Percentiles rank a stretch among this genome's conserved stretches.
Conservation (phyloP, 2,113 vertebrate genomes). For the Coracopsis vasa region DNA sequence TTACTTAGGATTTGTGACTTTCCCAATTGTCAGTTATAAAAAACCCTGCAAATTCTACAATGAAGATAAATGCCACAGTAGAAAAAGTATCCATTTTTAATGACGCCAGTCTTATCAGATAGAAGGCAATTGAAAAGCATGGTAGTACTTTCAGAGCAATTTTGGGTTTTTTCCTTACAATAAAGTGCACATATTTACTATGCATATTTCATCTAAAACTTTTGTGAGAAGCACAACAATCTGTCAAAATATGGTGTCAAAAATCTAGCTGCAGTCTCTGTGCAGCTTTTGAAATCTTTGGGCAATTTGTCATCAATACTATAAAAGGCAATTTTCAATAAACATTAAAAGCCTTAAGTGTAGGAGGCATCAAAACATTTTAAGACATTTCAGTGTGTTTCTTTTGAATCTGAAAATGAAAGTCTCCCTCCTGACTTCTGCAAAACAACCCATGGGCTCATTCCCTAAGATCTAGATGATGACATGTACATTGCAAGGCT, state of each 20-base stretch:
- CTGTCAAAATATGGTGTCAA: conserved; percentile 24
- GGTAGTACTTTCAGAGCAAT: not conserved
- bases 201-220: conserved; percentile 41
- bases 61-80: conserved; percentile 1
- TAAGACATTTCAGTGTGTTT: not conserved
- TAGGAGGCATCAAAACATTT: not conserved
- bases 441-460: not conserved
- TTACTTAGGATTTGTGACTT: conserved; percentile 7
- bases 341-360: conserved; percentile 34
- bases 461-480: not conserved
- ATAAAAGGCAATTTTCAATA: conserved; percentile 34
- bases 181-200: conserved; percentile 7
- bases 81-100: conserved; percentile 14
- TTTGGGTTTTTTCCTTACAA: not conserved
- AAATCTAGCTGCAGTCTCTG: conserved; percentile 3
- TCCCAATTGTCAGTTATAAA: not conserved
- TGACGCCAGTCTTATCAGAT: not conserved
- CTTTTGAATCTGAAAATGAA: not conserved
- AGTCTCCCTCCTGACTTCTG: not conserved
- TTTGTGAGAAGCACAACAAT: not conserved
- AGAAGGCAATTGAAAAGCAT: not conserved
- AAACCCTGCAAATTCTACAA: not conserved
- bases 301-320: conserved; percentile 33
- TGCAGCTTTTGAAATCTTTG: conserved; percentile 6
- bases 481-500: not conserved